Percentiles rank a stretch among this genome's conserved stretches.
Evolutionary conservation across 2,888 invertebrate species (phyloP).

Genomic region (Dasypogon diadema): DNA sequence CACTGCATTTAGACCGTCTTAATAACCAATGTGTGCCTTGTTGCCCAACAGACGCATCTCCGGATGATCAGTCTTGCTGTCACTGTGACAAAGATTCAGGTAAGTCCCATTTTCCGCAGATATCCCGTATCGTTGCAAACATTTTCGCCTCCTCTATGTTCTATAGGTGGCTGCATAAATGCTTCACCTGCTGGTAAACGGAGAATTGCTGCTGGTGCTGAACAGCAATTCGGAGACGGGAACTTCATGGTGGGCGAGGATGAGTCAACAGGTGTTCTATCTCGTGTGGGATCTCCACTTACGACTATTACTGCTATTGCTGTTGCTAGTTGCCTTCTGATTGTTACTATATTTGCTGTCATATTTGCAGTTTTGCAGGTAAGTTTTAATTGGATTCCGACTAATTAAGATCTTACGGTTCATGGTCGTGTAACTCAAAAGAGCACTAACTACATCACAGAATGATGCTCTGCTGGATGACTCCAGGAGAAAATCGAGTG

Average conservation of each 20-base stretch:
- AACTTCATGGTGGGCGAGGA: conserved; percentile 54
- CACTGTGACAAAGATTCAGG: conserved; percentile 78
- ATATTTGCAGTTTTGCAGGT: conserved; percentile 82
- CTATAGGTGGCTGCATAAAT: conserved; percentile 78
- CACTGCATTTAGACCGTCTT: conserved; percentile 76
- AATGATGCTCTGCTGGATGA: background rate
- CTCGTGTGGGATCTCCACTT: conserved; percentile 70
- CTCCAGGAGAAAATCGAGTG: background rate
- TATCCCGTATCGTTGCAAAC: background rate
- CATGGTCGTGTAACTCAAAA: background rate
- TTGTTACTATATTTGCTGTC: conserved; percentile 77
- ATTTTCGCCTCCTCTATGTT: conserved; percentile 1
- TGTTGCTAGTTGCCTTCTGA: conserved; percentile 76
- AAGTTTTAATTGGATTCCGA: conserved; percentile 57
- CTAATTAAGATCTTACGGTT: conserved; percentile 22
- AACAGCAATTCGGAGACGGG: conserved; percentile 63
- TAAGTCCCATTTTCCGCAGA: conserved; percentile 60
- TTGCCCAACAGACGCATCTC: conserved; percentile 72
- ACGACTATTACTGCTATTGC: conserved; percentile 77
- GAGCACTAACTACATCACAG: background rate
- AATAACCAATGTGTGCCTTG: conserved; percentile 84
- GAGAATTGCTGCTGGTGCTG: conserved; percentile 74
- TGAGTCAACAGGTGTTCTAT: conserved; percentile 61
- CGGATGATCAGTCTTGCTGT: conserved; percentile 74
- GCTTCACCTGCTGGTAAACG: conserved; percentile 81